These are phyloP conservation scores for Villa cingulata DNA, from an alignment of 2,888 invertebrate genomes.

Conservation along the genomic window DNA sequence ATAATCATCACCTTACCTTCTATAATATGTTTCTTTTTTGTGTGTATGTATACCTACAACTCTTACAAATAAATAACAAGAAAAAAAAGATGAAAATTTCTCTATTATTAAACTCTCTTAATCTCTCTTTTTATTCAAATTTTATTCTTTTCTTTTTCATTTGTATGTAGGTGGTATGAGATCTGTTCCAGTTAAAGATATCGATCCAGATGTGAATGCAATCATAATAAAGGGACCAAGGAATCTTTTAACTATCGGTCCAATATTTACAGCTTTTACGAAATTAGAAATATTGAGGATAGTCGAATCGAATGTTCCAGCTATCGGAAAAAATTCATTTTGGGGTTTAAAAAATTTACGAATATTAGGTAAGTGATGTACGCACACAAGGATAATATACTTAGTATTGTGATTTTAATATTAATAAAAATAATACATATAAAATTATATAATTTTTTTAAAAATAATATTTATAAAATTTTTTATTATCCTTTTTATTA, in stretches of 20 bases:
- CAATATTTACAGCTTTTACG: constrained; percentile 45
- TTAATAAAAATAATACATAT: not conserved
- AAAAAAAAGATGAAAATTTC: too few species aligned
- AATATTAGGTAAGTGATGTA: constrained; percentile 34
- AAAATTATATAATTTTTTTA: not conserved
- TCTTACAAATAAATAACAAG: not conserved
- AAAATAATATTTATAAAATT: too few species aligned
- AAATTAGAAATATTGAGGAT: constrained; percentile 58
- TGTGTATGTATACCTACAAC: not conserved
- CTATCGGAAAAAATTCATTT: constrained; percentile 65
- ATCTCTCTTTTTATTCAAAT: constrained; percentile 23
- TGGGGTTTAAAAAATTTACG: constrained; percentile 58
- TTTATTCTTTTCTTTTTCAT: constrained; percentile 24
- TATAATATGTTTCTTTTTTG: too few species aligned
- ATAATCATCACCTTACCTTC: too few species aligned
- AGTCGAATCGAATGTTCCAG: constrained; percentile 56
- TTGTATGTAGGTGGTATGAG: constrained; percentile 44
- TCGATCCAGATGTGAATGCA: constrained; percentile 51
- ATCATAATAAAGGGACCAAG: constrained; percentile 54
- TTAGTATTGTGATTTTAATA: not conserved
- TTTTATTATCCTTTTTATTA: too few species aligned
- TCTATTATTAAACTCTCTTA: too few species aligned
- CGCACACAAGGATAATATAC: not conserved
- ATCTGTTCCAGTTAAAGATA: constrained; percentile 47
- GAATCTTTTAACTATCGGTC: constrained; percentile 57